Base-by-base conservation (phyloP, 2,113 vertebrate genomes). In the Ochotona princeps region DNA sequence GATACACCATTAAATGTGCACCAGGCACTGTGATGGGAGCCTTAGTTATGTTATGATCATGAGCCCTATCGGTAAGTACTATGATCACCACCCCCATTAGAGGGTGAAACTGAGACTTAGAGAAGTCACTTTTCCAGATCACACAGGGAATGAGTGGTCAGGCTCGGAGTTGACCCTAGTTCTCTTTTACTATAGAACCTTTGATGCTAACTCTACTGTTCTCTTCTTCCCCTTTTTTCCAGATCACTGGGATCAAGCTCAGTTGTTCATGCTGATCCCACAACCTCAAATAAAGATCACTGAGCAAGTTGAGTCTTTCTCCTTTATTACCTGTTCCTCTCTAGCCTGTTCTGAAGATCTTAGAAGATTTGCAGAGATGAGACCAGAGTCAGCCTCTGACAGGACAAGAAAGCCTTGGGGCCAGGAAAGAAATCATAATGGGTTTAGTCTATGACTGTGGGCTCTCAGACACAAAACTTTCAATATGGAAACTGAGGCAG, bases 231-330 rank as follows among this genome's bases (percentile, higher is more conserved):
- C 66, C 21, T 44, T 4, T 89, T 93, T 91, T 87, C 49, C 83
- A 97, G 96, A 94, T n/a, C 28, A 97, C 95, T 0, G 92, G 82
- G 35, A 60, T 25, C 80, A 28, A 65, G 57, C 66, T 75, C 21
- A 0, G n/a, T 21, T 54, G 82, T 54, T 49, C 23, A 67, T 14
- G 11, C 35, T 0, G 1, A 67, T 9, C 32, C 32, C n/a, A 47
- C 5, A 0, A 4, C 30, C 18, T 91, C 23, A 67, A 95, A 96
- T 92, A 97, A 97, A 97, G 86, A 20, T 44, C 47, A 81, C 51
- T 91, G 32, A 86, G 74, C 73, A 91, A 93, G 3, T 20, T 10
- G 44, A 72, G n/a, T 90, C 51, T 54, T 4, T 75, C 80, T 75
- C 20, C 72, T 92, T 84, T 25, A 28, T 28, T 35, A 76, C 67